Evolutionary conservation across 2,113 vertebrate genomes (phyloP).

Genomic region (Barbus barbus): DNA sequence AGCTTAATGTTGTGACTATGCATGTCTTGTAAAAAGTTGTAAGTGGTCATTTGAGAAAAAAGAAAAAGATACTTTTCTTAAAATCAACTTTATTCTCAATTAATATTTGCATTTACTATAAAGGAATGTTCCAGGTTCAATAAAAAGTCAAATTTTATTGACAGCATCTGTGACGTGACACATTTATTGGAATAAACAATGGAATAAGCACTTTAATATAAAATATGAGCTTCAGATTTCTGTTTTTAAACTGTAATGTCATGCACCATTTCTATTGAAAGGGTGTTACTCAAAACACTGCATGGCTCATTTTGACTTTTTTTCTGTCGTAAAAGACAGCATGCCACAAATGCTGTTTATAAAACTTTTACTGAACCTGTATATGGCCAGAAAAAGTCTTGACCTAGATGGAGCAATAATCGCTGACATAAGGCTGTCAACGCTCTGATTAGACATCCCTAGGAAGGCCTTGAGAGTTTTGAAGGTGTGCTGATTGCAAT

Average conservation of each 20-base stretch:
- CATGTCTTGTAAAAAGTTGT: not conserved
- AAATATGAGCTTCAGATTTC: not conserved
- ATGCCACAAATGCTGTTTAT: not conserved
- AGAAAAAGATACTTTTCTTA: too few species aligned
- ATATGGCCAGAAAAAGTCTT: not conserved
- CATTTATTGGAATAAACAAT: not conserved
- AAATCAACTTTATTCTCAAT: not conserved
- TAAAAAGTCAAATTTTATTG: not conserved
- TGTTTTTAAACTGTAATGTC: not conserved
- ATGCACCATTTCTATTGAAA: not conserved
- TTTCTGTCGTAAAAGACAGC: not conserved
- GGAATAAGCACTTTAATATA: not conserved
- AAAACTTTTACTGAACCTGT: not conserved
- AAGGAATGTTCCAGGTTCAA: not conserved
- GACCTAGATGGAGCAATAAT: slow-evolving; percentile 6
- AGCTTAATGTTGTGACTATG: not conserved
- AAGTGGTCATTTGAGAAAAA: not conserved
- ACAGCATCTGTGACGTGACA: not conserved
- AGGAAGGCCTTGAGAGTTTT: slow-evolving; percentile 32
- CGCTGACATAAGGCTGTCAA: not conserved
- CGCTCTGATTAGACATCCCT: slow-evolving; percentile 36
- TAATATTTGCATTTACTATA: not conserved
- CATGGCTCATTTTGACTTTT: not conserved
- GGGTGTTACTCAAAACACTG: not conserved
- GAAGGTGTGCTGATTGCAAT: slow-evolving; percentile 56